A percentile compares a stretch with the other conserved stretches of the same genome.
Conservation (phyloP, 1,140 invertebrate species). For the Lysiphlebus fabarum region DNA sequence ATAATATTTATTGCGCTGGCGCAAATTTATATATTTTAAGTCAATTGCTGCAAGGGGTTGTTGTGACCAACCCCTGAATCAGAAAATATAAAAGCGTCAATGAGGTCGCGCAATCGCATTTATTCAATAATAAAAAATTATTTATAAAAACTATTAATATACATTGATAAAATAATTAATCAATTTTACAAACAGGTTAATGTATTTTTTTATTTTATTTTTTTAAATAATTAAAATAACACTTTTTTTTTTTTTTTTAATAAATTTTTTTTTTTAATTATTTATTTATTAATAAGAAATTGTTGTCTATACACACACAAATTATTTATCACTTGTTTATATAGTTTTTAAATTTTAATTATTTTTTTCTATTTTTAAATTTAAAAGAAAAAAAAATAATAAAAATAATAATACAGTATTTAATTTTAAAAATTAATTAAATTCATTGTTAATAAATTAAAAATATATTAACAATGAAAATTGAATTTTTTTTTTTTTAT, state of each 20-base stretch:
- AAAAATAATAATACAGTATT: too few relatives aligned
- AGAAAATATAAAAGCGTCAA: conserved; percentile 32
- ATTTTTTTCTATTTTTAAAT: too few relatives aligned
- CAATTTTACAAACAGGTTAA: background rate
- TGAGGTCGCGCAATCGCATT: conserved; percentile 42
- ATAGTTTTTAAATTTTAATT: background rate
- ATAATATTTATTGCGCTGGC: conserved; percentile 15
- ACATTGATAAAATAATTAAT: too few relatives aligned
- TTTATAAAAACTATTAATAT: too few relatives aligned
- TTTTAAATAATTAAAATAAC: conserved; percentile 3
- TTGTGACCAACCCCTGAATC: too few relatives aligned
- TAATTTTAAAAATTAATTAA: too few relatives aligned
- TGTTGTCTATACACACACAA: background rate
- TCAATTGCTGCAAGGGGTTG: too few relatives aligned
- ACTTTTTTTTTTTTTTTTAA: background rate
- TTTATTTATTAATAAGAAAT: conserved; percentile 12
- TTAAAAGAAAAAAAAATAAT: too few relatives aligned
- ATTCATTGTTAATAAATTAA: too few relatives aligned
- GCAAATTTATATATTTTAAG: conserved; percentile 20
- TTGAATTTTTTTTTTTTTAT: too few relatives aligned
- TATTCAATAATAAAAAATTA: background rate
- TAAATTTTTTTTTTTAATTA: too few relatives aligned
- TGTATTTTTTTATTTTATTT: background rate
- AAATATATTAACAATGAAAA: too few relatives aligned
- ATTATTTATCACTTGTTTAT: conserved; percentile 22